Evolutionary conservation across 2,113 vertebrate species (phyloP), one percentile per base, ranked within the genome.

Genomic region (Heloderma charlesbogerti): DNA sequence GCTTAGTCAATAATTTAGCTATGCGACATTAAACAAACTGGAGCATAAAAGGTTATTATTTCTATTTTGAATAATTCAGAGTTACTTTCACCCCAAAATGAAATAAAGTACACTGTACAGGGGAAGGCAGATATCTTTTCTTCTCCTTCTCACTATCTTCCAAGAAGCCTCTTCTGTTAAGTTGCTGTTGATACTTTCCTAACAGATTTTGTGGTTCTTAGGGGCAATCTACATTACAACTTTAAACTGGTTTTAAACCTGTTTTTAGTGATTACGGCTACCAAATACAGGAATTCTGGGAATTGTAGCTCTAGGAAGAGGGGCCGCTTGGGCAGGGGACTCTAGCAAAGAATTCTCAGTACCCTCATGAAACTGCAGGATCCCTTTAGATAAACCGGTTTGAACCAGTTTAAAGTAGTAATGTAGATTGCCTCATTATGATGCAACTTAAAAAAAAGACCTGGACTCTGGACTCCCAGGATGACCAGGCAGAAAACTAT

Each of bases 131-230:
- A 79, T 57, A 37, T 78, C 29, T 93, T 91, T 60, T 91, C 90
- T 92, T 93, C 93, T n/a, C n/a, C n/a, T 94, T 92, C 16, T 92
- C 92, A 92, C 92, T 94, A 91, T 92, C 90, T 92, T 92, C 67
- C 81, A 93, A 92, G 86, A 69, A 94, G 83, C 27, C 20, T 0
- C n/a, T 88, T 88, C 88, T 84, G 78, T 89, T 87, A 60, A 48
- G 83, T 81, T 93, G 2, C 0, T 88, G 57, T 87, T 71, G 77
- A 82, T 60, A 86, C 84, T 93, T 93, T 93, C 89, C 75, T 90
- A 89, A 92, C 27, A 89, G 89, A 93, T 93, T 80, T 81, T 94
- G 74, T 89, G 86, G 69, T 83, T 91, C 79, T 90, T 91, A 91
- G 74, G n/a, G n/a, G n/a, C n/a, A n/a, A n/a, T n/a, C n/a, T n/a